phyloP scores from a whole-genome alignment of 2,888 invertebrate genomes.

The Lycia hirtaria region DNA sequence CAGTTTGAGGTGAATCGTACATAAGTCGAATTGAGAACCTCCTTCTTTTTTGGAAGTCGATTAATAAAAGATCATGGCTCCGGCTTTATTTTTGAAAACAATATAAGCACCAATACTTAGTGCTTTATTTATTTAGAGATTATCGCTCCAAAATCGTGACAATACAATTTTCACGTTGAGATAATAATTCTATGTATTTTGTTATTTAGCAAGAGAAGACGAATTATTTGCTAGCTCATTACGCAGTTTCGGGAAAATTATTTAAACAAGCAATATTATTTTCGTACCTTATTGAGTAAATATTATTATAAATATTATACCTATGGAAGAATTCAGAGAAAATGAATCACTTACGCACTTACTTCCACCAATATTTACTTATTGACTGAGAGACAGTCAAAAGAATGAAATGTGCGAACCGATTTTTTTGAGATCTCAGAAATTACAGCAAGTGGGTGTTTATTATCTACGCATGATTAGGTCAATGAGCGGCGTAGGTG shows the following conservation, averaged over 20 bases:
- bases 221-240: conserved; percentile 2
- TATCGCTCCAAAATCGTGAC: not conserved
- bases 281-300: not conserved
- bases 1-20: no score
- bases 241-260: conserved; percentile 7
- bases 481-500: no score
- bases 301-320: no score
- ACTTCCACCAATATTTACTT: no score
- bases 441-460: no score
- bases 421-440: no score
- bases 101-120: not conserved
- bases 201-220: conserved; percentile 1
- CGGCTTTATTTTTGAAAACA: not conserved
- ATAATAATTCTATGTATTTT: not conserved
- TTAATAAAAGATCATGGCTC: no score
- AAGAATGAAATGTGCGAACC: no score
- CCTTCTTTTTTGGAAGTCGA: not conserved
- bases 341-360: no score
- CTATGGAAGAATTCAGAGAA: no score
- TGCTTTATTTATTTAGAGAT: not conserved
- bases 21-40: not conserved
- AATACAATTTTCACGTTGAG: not conserved
- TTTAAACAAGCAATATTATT: not conserved
- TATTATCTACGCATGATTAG: no score
- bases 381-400: no score